phyloP scores from a whole-genome alignment of 2,888 invertebrate genomes.

The Phortica magna region DNA sequence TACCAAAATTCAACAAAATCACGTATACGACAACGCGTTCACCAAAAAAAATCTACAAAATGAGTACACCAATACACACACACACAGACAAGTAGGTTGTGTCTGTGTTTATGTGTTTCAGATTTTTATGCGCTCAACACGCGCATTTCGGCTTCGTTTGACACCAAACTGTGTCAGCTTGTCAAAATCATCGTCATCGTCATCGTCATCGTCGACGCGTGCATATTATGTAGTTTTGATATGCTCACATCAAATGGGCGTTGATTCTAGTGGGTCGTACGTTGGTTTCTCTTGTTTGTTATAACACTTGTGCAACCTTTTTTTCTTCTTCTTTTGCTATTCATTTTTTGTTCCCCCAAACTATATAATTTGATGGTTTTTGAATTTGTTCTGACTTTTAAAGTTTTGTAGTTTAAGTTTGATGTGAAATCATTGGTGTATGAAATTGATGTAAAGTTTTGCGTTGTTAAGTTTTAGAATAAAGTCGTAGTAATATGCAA shows the following conservation, averaged over 20 bases:
- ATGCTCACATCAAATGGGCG: neutral
- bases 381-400: neutral
- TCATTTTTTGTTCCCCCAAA: neutral
- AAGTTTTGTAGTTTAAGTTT: neutral
- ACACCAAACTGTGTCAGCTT: constrained; percentile 71
- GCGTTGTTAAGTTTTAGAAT: neutral
- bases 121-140: constrained; percentile 37
- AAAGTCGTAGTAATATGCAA: no score
- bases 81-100: neutral
- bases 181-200: constrained; percentile 61
- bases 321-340: neutral
- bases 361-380: neutral
- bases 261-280: neutral
- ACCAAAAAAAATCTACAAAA: constrained; percentile 61
- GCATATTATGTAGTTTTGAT: neutral
- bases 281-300: neutral
- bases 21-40: constrained; percentile 65
- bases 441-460: neutral
- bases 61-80: constrained; percentile 29
- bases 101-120: constrained; percentile 30
- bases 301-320: neutral
- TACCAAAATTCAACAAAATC: constrained; percentile 68
- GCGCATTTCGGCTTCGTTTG: constrained; percentile 57
- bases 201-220: constrained; percentile 9
- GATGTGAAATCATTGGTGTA: neutral